These are phyloP conservation scores for Eueremaeus valkanovi DNA, from an alignment of 2,888 invertebrate species.

Conservation along the genomic window DNA sequence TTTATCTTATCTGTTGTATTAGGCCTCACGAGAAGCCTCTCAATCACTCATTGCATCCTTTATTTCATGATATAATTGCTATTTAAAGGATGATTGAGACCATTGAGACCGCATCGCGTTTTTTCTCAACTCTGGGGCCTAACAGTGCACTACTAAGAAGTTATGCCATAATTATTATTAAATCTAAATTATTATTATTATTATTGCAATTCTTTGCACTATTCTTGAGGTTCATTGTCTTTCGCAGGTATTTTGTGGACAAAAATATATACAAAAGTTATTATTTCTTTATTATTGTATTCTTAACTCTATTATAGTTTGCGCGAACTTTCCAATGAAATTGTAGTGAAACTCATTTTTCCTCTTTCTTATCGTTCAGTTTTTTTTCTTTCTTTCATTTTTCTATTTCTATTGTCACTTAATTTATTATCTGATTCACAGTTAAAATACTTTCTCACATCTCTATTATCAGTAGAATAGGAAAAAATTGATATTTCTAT, in stretches of 20 bases:
- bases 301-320: too few species aligned
- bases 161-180: constrained; percentile 8
- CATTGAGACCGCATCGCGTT: background rate
- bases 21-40: constrained; percentile 26
- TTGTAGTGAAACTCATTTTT: too few species aligned
- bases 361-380: too few species aligned
- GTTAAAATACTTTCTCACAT: background rate
- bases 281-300: too few species aligned
- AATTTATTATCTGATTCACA: background rate
- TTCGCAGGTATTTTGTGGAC: too few species aligned
- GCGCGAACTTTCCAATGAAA: too few species aligned
- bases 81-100: background rate
- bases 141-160: background rate
- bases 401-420: too few species aligned
- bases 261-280: too few species aligned
- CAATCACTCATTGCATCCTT: constrained; percentile 29
- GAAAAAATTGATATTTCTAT: too few species aligned
- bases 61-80: constrained; percentile 19
- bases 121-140: background rate
- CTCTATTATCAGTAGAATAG: background rate
- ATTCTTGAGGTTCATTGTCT: background rate
- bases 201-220: background rate
- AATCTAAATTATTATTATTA: background rate
- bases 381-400: too few species aligned
- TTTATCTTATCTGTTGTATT: constrained; percentile 10